Percentiles rank a stretch among this genome's conserved stretches.
Evolutionary conservation across 2,797 vertebrate genomes (phyloP).

Genomic region (Dendrocincla fuliginosa): DNA sequence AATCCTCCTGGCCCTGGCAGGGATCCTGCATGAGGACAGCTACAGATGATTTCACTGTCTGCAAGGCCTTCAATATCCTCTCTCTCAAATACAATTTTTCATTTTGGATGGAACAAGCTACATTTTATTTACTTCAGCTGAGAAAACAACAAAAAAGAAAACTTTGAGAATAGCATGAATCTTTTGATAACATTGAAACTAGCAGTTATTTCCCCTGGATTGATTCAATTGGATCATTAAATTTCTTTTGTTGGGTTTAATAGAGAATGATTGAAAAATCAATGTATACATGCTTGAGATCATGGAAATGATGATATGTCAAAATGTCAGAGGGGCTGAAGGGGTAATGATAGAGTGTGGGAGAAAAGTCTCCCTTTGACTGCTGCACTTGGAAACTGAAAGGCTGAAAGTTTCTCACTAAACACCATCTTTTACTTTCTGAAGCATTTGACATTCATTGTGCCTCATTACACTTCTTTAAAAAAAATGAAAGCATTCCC

Average conservation of each 20-base stretch:
- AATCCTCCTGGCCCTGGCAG: background rate
- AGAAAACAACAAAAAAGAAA: slow-evolving; percentile 51
- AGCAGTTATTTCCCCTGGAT: slow-evolving; percentile 68
- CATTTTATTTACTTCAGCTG: slow-evolving; percentile 31
- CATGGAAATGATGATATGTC: slow-evolving; percentile 80
- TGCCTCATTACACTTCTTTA: slow-evolving; percentile 20
- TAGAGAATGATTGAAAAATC: slow-evolving; percentile 80
- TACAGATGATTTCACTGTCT: background rate
- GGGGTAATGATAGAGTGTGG: slow-evolving; percentile 74
- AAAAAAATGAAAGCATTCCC: slow-evolving; percentile 58
- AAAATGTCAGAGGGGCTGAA: slow-evolving; percentile 83
- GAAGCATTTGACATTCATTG: slow-evolving; percentile 72
- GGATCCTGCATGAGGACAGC: background rate
- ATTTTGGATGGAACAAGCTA: background rate
- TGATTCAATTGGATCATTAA: slow-evolving; percentile 72
- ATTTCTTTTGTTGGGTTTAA: slow-evolving; percentile 73
- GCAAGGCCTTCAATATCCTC: background rate
- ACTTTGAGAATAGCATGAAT: slow-evolving; percentile 33
- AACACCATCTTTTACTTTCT: slow-evolving; percentile 64
- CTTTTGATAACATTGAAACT: slow-evolving; percentile 62
- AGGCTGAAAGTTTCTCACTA: slow-evolving; percentile 76
- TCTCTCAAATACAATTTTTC: background rate
- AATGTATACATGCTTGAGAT: slow-evolving; percentile 77
- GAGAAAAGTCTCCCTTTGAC: slow-evolving; percentile 78
- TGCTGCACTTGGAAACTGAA: slow-evolving; percentile 74